A percentile compares a stretch with the other conserved stretches of the same genome.
phyloP scores from a whole-genome alignment of 2,888 invertebrate genomes.

The Meandrusa payeni region DNA sequence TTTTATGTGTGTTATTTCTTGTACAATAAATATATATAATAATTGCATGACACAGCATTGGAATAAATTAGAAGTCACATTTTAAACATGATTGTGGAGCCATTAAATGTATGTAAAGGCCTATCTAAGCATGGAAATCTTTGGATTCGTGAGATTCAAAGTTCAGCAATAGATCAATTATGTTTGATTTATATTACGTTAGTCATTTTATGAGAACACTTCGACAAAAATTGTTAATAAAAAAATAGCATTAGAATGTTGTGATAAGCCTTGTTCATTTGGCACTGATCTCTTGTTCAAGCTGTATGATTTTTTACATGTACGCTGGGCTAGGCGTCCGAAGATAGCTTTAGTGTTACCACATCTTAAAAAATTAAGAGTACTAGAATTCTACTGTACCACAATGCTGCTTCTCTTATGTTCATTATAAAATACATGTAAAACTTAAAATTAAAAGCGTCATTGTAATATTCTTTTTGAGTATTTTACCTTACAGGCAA shows the following conservation, averaged over 20 bases:
- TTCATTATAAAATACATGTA: too few relatives aligned
- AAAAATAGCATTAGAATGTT: constrained; percentile 7
- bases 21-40: too few relatives aligned
- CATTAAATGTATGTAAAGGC: too few relatives aligned
- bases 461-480: neutral
- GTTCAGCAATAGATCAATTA: neutral
- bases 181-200: neutral
- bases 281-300: constrained; percentile 17
- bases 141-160: constrained; percentile 19
- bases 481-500: neutral
- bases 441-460: neutral
- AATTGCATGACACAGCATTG: too few relatives aligned
- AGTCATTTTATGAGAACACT: neutral
- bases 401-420: constrained; percentile 12
- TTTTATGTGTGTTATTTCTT: too few relatives aligned
- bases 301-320: neutral
- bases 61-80: too few relatives aligned
- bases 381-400: neutral
- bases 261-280: constrained; percentile 16
- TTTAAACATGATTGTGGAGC: neutral
- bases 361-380: neutral
- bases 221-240: neutral
- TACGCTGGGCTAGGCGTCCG: neutral
- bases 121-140: too few relatives aligned
- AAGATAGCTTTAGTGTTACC: neutral